Base-by-base conservation (phyloP, 2,888 invertebrate genomes). In the Chirona hameri region DNA sequence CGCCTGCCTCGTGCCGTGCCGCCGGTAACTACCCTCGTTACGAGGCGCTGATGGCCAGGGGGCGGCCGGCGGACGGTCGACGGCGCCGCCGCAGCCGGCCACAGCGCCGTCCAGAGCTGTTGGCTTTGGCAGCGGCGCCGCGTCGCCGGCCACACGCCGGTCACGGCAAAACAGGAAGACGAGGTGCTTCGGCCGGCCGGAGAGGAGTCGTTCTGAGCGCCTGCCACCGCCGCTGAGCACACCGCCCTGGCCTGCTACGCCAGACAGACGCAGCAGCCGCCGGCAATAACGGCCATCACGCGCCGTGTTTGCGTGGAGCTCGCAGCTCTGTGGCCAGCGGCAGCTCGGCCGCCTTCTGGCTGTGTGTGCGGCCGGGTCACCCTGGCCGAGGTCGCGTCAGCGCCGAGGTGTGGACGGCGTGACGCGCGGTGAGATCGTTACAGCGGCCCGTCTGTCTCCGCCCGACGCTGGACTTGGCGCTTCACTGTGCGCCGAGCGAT, bases 11-110 rank as follows among this genome's bases (percentile, higher is more conserved):
- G 60, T 7, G n/a, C 27, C n/a, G n/a, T n/a, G 10, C 29, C 31
- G 31, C 18, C 72, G 72, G 72, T 72, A 72, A 72, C 27, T 72
- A 72, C 31, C 72, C 29, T 72, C 72, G 72, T 72, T 72, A 72
- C 27, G 27, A 7, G 7, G 39, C 39, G 39, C 39, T 27, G 65
- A 21, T 10, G 65, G 65, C 27, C 27, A 14, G 27, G 65, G n/a
- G 24, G n/a, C n/a, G 24, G n/a, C 0, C 65, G 27, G 65, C 65
- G 31, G 72, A 18, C 18, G 65, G 27, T 31, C 29, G 72, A 14
- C 18, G 72, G 72, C 72, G 72, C 5, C 72, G 72, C 5, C 65
- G 0, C 65, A 18, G 31, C 72, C 15, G 52, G 52, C 52, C 52
- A 18, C 52, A 52, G 7, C 15, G 52, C 52, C 52, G 52, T 1